These are phyloP conservation scores for Hyperoplus immaculatus DNA, from an alignment of 2,797 vertebrate species.

Conservation along the genomic window DNA sequence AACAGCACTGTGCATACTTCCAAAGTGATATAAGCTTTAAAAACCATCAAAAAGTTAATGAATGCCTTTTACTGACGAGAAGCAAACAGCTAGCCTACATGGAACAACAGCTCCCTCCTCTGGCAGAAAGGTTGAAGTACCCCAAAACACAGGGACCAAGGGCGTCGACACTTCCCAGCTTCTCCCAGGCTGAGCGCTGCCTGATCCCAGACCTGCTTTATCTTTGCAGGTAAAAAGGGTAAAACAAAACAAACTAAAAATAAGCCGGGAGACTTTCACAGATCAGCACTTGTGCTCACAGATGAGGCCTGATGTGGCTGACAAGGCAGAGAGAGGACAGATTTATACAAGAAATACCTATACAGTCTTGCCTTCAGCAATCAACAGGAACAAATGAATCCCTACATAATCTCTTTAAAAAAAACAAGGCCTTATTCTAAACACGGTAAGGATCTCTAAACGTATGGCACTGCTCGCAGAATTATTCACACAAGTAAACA, in stretches of 20 bases:
- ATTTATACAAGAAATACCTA: constrained; percentile 63
- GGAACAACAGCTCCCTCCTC: constrained; percentile 72
- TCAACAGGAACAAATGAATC: constrained; percentile 47
- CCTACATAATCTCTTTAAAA: constrained; percentile 51
- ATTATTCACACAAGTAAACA: constrained; percentile 84
- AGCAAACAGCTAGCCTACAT: constrained; percentile 47
- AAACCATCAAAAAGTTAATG: constrained; percentile 73
- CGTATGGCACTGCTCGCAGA: constrained; percentile 88
- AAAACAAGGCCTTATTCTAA: constrained; percentile 64
- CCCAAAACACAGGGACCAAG: constrained; percentile 18
- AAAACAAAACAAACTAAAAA: neutral
- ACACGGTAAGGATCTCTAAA: constrained; percentile 76
- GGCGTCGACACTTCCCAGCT: constrained; percentile 1
- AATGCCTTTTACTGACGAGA: constrained; percentile 70
- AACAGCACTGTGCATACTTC: constrained; percentile 85
- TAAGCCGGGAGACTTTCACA: constrained; percentile 15
- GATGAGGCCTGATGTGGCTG: constrained; percentile 35
- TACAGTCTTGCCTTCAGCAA: constrained; percentile 58
- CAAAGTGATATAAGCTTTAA: constrained; percentile 84
- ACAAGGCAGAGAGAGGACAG: constrained; percentile 57
- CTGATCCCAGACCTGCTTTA: constrained; percentile 26
- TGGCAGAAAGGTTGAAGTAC: constrained; percentile 60
- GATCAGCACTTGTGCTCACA: constrained; percentile 38
- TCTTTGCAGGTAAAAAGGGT: constrained; percentile 3
- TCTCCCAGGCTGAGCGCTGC: constrained; percentile 24